Evolutionary conservation across 2,113 vertebrate species (phyloP).

Genomic region (Prinia subflava): DNA sequence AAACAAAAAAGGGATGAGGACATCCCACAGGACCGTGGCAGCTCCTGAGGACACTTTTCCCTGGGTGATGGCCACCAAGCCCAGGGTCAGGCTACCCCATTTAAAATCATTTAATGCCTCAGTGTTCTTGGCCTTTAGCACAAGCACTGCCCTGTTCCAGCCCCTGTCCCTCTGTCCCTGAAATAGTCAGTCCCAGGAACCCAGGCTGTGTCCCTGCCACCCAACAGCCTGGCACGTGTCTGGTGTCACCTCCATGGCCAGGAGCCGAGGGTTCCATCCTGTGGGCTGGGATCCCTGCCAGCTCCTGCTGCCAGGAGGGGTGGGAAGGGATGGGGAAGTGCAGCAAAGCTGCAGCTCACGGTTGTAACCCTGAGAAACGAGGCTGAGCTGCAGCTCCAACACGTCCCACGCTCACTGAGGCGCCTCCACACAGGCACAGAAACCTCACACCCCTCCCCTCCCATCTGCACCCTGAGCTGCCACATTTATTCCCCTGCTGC

Average conservation of each 20-base stretch:
- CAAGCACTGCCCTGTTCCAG: background rate
- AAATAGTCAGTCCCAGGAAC: background rate
- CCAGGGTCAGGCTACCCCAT: background rate
- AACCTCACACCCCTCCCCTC: background rate
- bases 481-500: accelerated
- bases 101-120: background rate
- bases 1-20: accelerated
- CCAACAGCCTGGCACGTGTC: accelerated
- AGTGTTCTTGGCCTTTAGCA: background rate
- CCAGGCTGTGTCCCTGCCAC: background rate
- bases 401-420: background rate
- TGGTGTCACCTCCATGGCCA: accelerated
- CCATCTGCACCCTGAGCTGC: background rate
- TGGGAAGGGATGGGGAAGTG: background rate
- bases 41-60: background rate
- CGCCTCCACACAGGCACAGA: background rate
- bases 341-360: background rate
- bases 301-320: background rate
- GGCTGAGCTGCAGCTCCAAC: background rate
- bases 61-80: background rate
- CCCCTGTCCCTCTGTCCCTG: background rate
- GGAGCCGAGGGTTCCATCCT: background rate
- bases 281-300: background rate
- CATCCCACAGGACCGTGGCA: background rate
- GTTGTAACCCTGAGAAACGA: background rate